phyloP scores from a whole-genome alignment of 2,888 invertebrate genomes.

The Cryptus armator region DNA sequence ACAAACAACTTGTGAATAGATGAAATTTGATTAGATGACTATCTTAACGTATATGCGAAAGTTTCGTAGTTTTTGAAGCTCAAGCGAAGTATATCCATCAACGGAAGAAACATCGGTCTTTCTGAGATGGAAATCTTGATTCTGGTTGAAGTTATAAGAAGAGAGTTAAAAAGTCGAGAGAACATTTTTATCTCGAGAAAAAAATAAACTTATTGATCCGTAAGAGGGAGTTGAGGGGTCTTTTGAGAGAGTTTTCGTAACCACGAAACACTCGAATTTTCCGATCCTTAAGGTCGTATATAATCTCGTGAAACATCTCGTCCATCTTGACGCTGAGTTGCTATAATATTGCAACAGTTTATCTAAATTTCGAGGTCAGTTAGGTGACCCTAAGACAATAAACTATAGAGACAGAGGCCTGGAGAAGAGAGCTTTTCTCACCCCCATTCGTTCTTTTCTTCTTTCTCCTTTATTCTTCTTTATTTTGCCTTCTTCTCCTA shows the following conservation, averaged over 20 bases:
- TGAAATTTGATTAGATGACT: too few species aligned
- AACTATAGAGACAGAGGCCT: slow-evolving; percentile 27
- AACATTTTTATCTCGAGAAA: background rate
- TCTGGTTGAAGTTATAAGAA: background rate
- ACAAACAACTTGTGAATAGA: too few species aligned
- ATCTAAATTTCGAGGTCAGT: slow-evolving; percentile 44
- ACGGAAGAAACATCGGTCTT: background rate
- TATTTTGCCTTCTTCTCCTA: background rate
- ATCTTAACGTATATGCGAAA: too few species aligned
- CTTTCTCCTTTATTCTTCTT: slow-evolving; percentile 8
- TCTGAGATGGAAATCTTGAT: background rate
- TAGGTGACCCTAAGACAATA: slow-evolving; percentile 37
- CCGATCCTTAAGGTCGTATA: slow-evolving; percentile 1
- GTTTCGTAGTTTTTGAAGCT: too few species aligned
- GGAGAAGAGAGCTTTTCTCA: slow-evolving; percentile 35
- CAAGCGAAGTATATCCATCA: too few species aligned
- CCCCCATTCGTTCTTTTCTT: slow-evolving; percentile 8
- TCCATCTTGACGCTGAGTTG: slow-evolving; percentile 44
- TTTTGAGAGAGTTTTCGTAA: background rate
- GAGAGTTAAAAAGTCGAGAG: background rate
- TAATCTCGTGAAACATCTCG: slow-evolving; percentile 22
- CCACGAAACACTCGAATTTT: slow-evolving; percentile 5
- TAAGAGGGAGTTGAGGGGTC: background rate
- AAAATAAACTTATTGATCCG: slow-evolving; percentile 4
- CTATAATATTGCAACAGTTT: slow-evolving; percentile 33